phyloP scores from a whole-genome alignment of 1,140 invertebrate genomes.

The Xylocopa sonorina region DNA sequence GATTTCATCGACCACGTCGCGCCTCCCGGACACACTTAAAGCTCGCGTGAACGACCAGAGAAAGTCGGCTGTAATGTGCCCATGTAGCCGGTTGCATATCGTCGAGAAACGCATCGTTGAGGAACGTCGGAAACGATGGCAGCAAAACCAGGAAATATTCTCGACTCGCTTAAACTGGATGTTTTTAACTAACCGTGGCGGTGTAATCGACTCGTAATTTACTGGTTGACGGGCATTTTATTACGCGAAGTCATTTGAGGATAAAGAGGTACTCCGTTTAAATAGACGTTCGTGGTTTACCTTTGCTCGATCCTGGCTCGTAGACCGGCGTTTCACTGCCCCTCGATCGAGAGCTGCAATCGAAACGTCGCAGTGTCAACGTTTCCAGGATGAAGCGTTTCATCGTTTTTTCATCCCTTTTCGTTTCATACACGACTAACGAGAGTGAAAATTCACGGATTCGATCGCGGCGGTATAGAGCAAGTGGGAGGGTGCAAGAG shows the following conservation, averaged over 20 bases:
- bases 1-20: slow-evolving; percentile 44
- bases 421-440: not conserved
- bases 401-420: not conserved
- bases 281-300: not conserved
- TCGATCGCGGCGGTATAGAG: not conserved
- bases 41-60: slow-evolving; percentile 31
- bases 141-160: too few species aligned
- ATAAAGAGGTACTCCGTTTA: not conserved
- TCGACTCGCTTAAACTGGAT: not conserved
- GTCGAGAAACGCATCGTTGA: not conserved
- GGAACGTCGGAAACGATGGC: too few species aligned
- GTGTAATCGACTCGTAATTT: not conserved
- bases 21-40: slow-evolving; percentile 32
- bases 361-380: not conserved
- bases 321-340: not conserved
- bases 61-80: not conserved
- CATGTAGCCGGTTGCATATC: not conserved
- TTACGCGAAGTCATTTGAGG: too few species aligned
- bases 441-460: not conserved
- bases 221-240: not conserved
- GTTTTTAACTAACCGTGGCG: not conserved
- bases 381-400: not conserved
- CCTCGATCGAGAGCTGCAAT: not conserved
- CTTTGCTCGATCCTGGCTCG: not conserved
- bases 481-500: too few species aligned